Conservation (phyloP, 2,888 invertebrate genomes). For the Microctonus hyperodae region DNA sequence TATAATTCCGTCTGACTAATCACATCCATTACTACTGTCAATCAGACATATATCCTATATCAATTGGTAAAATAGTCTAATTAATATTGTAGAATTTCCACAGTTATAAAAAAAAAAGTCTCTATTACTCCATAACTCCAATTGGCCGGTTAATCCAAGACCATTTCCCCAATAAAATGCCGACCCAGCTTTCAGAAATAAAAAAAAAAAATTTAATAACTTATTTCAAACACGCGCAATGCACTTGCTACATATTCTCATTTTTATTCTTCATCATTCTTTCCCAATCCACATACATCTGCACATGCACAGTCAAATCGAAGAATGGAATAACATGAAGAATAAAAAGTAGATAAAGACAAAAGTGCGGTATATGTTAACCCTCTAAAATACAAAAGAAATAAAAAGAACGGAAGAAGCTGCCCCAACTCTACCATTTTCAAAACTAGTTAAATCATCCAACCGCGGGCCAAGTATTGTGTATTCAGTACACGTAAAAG, state of each 20-base stretch:
- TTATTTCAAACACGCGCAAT: neutral
- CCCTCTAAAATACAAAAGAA: neutral
- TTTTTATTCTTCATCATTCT: neutral
- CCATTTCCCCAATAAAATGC: neutral
- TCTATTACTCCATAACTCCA: neutral
- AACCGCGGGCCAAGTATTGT: slow-evolving; percentile 43
- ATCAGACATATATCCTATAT: neutral
- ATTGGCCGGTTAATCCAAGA: neutral
- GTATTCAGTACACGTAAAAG: slow-evolving; percentile 57
- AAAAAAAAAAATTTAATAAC: neutral
- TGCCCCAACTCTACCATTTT: slow-evolving; percentile 14
- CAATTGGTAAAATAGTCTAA: neutral
- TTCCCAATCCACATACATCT: neutral
- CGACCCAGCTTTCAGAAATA: too few relatives aligned
- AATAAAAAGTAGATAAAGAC: neutral
- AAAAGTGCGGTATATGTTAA: too few relatives aligned
- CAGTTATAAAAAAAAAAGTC: neutral
- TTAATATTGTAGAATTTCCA: neutral
- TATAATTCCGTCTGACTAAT: neutral
- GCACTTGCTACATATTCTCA: neutral
- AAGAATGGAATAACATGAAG: neutral
- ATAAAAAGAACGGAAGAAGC: neutral
- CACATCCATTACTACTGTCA: neutral
- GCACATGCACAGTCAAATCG: neutral
- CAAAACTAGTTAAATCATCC: slow-evolving; percentile 52